These are phyloP conservation scores for Aquatica leii DNA, from an alignment of 2,888 invertebrate genomes.

Conservation along the genomic window DNA sequence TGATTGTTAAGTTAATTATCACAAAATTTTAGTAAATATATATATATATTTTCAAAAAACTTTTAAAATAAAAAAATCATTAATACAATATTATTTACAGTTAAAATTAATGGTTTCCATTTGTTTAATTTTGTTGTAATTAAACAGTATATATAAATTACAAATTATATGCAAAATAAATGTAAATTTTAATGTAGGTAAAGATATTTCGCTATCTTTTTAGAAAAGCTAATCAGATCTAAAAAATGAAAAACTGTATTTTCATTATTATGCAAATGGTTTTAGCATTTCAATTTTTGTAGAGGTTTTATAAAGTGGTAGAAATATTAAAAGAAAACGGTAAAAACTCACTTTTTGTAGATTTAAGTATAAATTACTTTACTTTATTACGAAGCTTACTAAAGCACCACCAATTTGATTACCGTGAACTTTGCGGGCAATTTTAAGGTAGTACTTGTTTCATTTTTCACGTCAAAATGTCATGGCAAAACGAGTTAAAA, in stretches of 20 bases:
- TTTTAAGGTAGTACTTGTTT: conserved; percentile 21
- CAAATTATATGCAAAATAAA: no score
- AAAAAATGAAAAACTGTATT: conserved; percentile 24
- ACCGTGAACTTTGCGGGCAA: conserved; percentile 31
- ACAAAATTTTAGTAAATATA: no score
- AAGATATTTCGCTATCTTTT: conserved; percentile 1
- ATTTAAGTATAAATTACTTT: conserved; percentile 37
- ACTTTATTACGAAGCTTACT: conserved; percentile 36
- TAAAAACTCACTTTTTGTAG: conserved; percentile 34
- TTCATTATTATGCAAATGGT: conserved; percentile 34
- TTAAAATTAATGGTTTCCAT: no score
- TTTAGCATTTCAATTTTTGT: conserved; percentile 28
- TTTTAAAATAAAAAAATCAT: no score
- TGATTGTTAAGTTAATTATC: no score
- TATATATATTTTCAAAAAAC: no score
- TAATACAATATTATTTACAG: no score
- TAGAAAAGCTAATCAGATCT: conserved; percentile 22
- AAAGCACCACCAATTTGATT: conserved; percentile 35
- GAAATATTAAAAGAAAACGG: conserved; percentile 33
- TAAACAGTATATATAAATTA: no score
- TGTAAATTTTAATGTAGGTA: no score
- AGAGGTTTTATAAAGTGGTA: conserved; percentile 27
- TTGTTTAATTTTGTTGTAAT: no score
- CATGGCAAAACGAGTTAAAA: conserved; percentile 24
- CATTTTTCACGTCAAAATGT: conserved; percentile 40